A percentile compares a stretch with the other conserved stretches of the same genome.
Evolutionary conservation across 23 tunicate genomes (phyloP).

Genomic region (Botrylloides violaceus): DNA sequence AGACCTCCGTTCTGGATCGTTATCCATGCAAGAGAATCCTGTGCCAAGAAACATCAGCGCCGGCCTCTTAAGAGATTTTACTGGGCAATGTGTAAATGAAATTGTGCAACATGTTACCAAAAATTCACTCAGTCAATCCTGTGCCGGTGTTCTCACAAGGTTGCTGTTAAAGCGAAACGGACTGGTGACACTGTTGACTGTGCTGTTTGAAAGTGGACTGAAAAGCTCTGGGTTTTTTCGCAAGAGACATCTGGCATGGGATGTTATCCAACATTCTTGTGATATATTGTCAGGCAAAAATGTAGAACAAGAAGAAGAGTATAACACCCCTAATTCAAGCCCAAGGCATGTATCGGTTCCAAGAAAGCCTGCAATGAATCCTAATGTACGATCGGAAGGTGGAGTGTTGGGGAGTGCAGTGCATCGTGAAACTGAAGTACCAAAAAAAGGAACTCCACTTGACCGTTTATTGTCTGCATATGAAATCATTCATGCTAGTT

Average conservation of each 20-base stretch:
- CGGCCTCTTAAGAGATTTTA: conserved; percentile 44
- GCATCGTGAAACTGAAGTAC: not conserved
- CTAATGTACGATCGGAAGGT: not conserved
- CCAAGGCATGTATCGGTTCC: not conserved
- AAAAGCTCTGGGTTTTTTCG: conserved; percentile 34
- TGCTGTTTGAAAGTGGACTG: conserved; percentile 62
- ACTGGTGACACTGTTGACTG: conserved; percentile 42
- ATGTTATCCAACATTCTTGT: conserved; percentile 37
- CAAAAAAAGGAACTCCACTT: not conserved
- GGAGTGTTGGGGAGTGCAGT: not conserved
- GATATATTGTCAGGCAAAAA: conserved; percentile 16
- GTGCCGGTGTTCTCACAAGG: conserved; percentile 42
- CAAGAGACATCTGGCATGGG: conserved; percentile 46
- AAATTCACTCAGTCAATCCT: conserved; percentile 24
- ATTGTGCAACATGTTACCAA: conserved; percentile 50
- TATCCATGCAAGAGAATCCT: not conserved
- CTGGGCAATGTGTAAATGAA: conserved; percentile 76
- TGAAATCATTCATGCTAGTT: not conserved
- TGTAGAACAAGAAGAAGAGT: not conserved
- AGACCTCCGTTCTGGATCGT: not conserved
- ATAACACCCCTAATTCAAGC: conserved; percentile 10
- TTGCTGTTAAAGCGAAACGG: conserved; percentile 32
- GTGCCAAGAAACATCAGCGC: conserved; percentile 15
- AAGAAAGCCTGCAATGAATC: conserved; percentile 32
- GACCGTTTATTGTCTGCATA: not conserved